Percentiles rank a stretch among this genome's conserved stretches.
phyloP scores from a whole-genome alignment of 64 coral and sea anemone genomes.

The Montipora cactus region DNA sequence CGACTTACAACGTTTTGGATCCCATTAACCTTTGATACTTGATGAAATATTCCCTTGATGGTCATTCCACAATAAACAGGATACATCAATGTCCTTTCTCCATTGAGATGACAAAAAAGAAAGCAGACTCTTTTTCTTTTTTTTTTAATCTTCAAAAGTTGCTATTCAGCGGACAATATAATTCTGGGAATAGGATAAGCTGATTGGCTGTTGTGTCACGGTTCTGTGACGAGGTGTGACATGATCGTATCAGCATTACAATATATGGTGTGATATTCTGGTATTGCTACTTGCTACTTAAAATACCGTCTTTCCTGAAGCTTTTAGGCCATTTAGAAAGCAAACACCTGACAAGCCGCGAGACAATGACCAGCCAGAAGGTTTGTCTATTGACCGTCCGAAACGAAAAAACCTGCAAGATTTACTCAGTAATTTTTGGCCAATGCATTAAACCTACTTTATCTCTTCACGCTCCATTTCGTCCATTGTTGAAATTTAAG shows the following conservation, averaged over 20 bases:
- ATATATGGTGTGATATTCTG: slow-evolving; percentile 26
- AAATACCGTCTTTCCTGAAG: not conserved
- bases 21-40: not conserved
- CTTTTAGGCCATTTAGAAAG: not conserved
- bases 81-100: not conserved
- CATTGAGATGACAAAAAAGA: not conserved
- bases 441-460: not conserved
- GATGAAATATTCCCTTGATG: not conserved
- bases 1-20: slow-evolving; percentile 1
- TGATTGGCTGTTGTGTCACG: slow-evolving; percentile 19
- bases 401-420: not conserved
- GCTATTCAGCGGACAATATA: slow-evolving; percentile 31
- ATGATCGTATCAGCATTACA: slow-evolving; percentile 7
- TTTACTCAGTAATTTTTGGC: not conserved
- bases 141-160: not conserved
- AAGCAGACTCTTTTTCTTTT: not conserved
- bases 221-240: slow-evolving; percentile 24
- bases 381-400: not conserved
- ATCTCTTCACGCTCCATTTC: slow-evolving; percentile 8
- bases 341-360: not conserved
- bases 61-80: not conserved
- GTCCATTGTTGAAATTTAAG: not conserved
- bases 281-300: slow-evolving; percentile 2
- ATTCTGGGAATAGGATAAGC: not conserved
- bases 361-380: not conserved